phyloP scores from a whole-genome alignment of 2,797 vertebrate genomes.

The Lycodopsis pacificus region DNA sequence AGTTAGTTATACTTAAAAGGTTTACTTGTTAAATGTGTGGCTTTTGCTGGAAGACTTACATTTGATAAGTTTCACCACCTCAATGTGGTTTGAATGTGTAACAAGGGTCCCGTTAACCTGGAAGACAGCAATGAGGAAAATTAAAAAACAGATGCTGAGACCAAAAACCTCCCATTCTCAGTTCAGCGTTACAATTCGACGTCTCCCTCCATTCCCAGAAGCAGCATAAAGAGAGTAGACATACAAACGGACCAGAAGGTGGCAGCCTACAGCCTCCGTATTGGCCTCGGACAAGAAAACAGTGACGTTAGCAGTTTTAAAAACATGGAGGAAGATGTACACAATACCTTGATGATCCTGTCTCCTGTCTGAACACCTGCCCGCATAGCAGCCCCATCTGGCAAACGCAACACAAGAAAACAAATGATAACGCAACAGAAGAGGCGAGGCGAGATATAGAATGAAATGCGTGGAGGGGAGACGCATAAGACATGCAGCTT shows the following conservation, averaged over 20 bases:
- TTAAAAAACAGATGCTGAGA: neutral
- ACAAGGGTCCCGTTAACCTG: slow-evolving; percentile 97
- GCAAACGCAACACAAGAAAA: slow-evolving; percentile 53
- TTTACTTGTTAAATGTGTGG: neutral
- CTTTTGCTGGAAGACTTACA: slow-evolving; percentile 85
- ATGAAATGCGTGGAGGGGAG: slow-evolving; percentile 8
- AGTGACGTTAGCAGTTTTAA: slow-evolving; percentile 34
- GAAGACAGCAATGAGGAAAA: slow-evolving; percentile 41
- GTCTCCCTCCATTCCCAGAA: neutral
- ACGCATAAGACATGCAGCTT: slow-evolving; percentile 5
- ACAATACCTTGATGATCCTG: slow-evolving; percentile 91
- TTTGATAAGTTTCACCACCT: slow-evolving; percentile 97
- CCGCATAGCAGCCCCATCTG: slow-evolving; percentile 99
- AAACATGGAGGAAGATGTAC: slow-evolving; percentile 32
- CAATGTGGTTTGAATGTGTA: slow-evolving; percentile 95
- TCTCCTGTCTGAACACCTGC: slow-evolving; percentile 99
- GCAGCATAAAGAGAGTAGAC: neutral
- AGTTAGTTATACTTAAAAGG: neutral
- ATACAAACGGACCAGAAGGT: slow-evolving; percentile 75
- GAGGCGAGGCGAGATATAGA: slow-evolving; percentile 15
- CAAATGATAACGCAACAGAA: slow-evolving; percentile 21
- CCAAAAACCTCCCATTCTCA: neutral
- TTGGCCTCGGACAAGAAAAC: slow-evolving; percentile 15
- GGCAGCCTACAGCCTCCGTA: slow-evolving; percentile 67
- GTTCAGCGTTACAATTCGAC: neutral